Evolutionary conservation across 2,888 invertebrate genomes (phyloP).

Genomic region (Gasteruption jaculator): DNA sequence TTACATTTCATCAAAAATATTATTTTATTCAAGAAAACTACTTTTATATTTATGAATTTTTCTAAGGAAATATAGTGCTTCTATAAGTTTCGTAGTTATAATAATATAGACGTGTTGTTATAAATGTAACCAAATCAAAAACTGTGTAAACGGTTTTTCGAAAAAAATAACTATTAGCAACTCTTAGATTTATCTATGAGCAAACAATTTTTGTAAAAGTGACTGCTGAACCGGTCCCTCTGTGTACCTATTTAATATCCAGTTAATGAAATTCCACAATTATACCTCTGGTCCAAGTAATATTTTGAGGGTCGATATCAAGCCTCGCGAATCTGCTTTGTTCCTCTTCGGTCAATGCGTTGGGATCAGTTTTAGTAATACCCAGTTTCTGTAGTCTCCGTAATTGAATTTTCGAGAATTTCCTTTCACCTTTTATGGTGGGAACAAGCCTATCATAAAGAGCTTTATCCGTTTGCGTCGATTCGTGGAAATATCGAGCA

Average conservation of each 20-base stretch:
- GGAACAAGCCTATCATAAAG: constrained; percentile 89
- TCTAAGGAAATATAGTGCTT: no score
- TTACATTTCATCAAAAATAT: no score
- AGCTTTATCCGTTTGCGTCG: constrained; percentile 82
- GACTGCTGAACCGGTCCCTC: no score
- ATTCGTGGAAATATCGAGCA: constrained; percentile 94
- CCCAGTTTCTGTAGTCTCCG: constrained; percentile 69
- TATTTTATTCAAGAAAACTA: constrained; percentile 3
- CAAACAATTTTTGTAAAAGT: no score
- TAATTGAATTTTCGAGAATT: constrained; percentile 84
- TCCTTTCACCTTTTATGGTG: constrained; percentile 69
- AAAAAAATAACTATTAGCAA: no score
- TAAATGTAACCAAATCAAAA: no score
- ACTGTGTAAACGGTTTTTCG: constrained; percentile 7
- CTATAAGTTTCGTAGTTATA: no score
- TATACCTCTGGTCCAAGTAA: constrained; percentile 90
- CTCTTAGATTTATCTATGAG: no score
- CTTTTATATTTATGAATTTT: no score
- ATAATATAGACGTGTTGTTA: no score
- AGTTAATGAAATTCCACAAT: constrained; percentile 1
- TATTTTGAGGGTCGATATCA: constrained; percentile 82
- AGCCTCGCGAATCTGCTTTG: constrained; percentile 75
- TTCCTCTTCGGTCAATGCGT: constrained; percentile 75
- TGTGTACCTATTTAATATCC: no score
- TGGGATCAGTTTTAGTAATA: constrained; percentile 82